phyloP scores from a whole-genome alignment of 1,140 invertebrate genomes.

The Lasioglossum baleicum region DNA sequence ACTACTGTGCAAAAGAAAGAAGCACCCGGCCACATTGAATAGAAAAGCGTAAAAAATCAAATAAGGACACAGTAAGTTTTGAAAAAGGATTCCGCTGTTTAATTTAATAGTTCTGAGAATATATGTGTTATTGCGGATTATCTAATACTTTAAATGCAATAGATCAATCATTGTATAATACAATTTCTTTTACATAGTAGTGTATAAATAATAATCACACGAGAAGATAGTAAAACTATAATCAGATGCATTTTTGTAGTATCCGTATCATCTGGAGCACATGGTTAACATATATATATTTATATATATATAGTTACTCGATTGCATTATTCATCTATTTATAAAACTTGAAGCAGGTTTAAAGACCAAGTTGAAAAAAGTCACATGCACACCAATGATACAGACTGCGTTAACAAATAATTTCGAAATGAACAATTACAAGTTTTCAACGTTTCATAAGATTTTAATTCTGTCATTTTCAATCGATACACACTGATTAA shows the following conservation, averaged over 20 bases:
- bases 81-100: too few relatives aligned
- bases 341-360: constrained; percentile 27
- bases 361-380: constrained; percentile 29
- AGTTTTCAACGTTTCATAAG: neutral
- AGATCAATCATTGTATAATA: too few relatives aligned
- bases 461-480: neutral
- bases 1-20: too few relatives aligned
- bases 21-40: too few relatives aligned
- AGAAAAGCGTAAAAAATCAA: too few relatives aligned
- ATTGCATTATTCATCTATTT: constrained; percentile 38
- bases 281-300: neutral
- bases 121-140: too few relatives aligned
- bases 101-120: too few relatives aligned
- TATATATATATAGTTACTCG: constrained; percentile 2
- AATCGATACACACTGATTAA: neutral
- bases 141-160: too few relatives aligned
- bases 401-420: neutral
- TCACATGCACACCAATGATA: neutral
- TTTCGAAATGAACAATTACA: neutral
- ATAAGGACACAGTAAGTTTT: too few relatives aligned
- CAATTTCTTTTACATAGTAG: too few relatives aligned
- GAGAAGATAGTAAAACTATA: too few relatives aligned
- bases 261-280: neutral
- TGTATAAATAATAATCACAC: neutral
- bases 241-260: neutral